Percentiles rank a stretch among this genome's conserved stretches.
These are phyloP conservation scores for Penaeus monodon DNA, from an alignment of 2,888 invertebrate species.

Conservation along the genomic window DNA sequence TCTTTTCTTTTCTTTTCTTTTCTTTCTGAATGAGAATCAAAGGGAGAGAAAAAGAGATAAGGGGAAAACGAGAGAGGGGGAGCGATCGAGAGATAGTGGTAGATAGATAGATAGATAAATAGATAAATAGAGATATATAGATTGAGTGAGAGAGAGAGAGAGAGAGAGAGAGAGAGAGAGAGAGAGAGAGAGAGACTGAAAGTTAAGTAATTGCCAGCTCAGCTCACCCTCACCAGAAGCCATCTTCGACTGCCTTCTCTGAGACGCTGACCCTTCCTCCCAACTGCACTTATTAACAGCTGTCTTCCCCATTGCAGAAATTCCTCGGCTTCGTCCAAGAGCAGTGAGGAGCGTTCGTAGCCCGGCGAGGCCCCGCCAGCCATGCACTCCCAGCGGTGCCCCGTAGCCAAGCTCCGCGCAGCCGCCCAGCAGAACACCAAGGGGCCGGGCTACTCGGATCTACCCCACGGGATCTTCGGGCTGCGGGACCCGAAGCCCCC, in stretches of 20 bases:
- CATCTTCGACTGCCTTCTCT: not conserved
- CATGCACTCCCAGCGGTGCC: slow-evolving; percentile 52
- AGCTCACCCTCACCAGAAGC: not conserved
- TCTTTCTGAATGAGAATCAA: too few species aligned
- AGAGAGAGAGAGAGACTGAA: slow-evolving; percentile 1
- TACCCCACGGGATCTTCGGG: not conserved
- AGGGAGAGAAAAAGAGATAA: too few species aligned
- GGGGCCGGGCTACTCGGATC: not conserved
- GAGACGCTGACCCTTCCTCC: not conserved
- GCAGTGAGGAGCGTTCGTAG: too few species aligned
- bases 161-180: not conserved
- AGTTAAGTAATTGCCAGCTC: not conserved
- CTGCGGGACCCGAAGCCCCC: slow-evolving; percentile 1
- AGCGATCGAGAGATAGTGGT: too few species aligned
- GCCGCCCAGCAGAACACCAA: slow-evolving; percentile 27
- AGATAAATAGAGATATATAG: too few species aligned
- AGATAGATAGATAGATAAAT: too few species aligned
- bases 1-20: too few species aligned
- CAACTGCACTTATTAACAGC: not conserved
- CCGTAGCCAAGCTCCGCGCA: slow-evolving; percentile 46
- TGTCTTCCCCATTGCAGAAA: too few species aligned
- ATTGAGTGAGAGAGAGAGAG: too few species aligned
- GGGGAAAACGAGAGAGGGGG: too few species aligned
- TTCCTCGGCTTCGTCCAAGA: too few species aligned
- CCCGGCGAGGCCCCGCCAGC: too few species aligned